These are phyloP conservation scores for Cryptus viduatorius DNA, from an alignment of 2,888 invertebrate genomes.

Conservation along the genomic window DNA sequence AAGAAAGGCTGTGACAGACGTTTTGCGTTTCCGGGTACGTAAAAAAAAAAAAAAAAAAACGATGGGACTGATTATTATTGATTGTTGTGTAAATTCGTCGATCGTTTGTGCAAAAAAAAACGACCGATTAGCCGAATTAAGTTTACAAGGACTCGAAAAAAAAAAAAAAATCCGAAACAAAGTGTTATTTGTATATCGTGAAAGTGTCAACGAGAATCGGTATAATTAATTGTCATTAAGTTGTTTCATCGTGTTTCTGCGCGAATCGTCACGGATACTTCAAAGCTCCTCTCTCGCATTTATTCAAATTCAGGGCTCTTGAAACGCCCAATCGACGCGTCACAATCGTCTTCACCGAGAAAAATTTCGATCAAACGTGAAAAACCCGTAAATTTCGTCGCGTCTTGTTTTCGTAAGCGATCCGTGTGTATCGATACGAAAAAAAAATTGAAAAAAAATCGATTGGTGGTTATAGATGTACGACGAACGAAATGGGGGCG, in stretches of 20 bases:
- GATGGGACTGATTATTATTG: conserved; percentile 56
- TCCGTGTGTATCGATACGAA: neutral
- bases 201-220: conserved; percentile 25
- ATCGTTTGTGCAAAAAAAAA: conserved; percentile 32
- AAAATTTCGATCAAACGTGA: neutral
- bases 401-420: conserved; percentile 2
- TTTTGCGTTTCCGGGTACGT: conserved; percentile 73
- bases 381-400: conserved; percentile 1
- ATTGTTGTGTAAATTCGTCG: conserved; percentile 56
- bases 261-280: conserved; percentile 55
- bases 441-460: neutral
- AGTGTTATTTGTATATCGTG: conserved; percentile 44
- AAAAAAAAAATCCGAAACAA: conserved; percentile 1
- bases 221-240: conserved; percentile 72
- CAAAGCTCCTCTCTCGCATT: conserved; percentile 49
- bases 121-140: conserved; percentile 18
- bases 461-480: neutral
- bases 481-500: conserved; percentile 38
- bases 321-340: neutral
- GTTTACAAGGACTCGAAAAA: conserved; percentile 20
- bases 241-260: conserved; percentile 70
- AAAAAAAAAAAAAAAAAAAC: conserved; percentile 62
- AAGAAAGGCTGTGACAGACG: conserved; percentile 82
- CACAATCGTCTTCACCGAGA: neutral
- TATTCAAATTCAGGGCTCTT: conserved; percentile 6